Evolutionary conservation across 2,113 vertebrate species (phyloP).

Genomic region (Tyto alba): DNA sequence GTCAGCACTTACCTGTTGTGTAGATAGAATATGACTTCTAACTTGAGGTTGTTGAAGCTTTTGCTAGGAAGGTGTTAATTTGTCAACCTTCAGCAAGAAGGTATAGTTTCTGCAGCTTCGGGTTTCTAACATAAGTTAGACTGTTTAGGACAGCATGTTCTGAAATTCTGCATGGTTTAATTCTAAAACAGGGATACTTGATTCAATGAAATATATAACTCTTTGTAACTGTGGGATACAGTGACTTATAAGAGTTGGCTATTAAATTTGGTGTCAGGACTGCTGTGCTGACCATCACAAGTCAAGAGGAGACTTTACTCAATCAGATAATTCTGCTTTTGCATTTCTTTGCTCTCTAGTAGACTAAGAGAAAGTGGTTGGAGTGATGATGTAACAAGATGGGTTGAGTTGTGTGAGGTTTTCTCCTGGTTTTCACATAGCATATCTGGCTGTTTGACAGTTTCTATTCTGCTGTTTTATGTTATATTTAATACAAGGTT

Average conservation of each 20-base stretch:
- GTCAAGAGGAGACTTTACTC: neutral
- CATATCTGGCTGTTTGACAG: neutral
- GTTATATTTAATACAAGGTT: neutral
- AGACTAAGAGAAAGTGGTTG: neutral
- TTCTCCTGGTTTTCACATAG: neutral
- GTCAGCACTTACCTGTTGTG: neutral
- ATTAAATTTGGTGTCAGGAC: neutral
- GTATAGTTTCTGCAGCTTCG: neutral
- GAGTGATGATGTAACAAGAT: neutral
- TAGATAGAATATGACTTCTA: neutral
- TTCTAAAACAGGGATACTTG: neutral
- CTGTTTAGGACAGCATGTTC: neutral
- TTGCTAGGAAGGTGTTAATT: neutral
- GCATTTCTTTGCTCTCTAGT: neutral
- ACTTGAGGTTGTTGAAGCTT: neutral
- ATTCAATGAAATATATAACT: neutral
- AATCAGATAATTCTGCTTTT: neutral
- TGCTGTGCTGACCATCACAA: neutral
- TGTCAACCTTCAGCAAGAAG: neutral
- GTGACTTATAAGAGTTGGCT: neutral
- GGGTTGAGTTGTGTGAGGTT: neutral
- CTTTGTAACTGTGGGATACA: neutral
- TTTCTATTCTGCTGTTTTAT: neutral
- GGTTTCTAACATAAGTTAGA: neutral
- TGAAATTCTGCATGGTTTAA: neutral